Evolutionary conservation across 2,888 invertebrate species (phyloP).

Genomic region (Chalcis sispes): DNA sequence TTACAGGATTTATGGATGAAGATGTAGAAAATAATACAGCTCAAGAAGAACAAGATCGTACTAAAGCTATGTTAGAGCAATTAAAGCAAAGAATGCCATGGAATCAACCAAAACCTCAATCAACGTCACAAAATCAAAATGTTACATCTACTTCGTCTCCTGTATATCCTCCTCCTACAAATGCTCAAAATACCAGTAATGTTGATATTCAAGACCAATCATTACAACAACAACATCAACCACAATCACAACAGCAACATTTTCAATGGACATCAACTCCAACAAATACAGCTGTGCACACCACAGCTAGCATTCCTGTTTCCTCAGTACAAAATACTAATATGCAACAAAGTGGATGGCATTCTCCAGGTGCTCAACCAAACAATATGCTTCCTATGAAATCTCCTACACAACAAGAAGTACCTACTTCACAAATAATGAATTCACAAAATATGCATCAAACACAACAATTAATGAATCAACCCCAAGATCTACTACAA

Average conservation of each 20-base stretch:
- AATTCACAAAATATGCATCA: constrained; percentile 62
- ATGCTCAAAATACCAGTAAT: constrained; percentile 59
- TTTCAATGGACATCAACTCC: constrained; percentile 51
- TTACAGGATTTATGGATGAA: constrained; percentile 79
- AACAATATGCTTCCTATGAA: constrained; percentile 65
- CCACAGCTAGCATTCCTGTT: constrained; percentile 59
- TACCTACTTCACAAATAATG: constrained; percentile 64
- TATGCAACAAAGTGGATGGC: constrained; percentile 68
- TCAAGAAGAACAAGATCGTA: constrained; percentile 74
- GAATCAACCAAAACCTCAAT: constrained; percentile 80
- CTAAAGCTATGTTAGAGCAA: constrained; percentile 84
- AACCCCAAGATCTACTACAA: constrained; percentile 75
- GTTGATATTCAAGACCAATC: constrained; percentile 52
- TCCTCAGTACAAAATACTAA: constrained; percentile 64
- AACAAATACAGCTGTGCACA: constrained; percentile 58
- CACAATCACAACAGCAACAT: constrained; percentile 45
- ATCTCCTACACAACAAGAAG: constrained; percentile 63
- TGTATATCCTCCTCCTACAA: constrained; percentile 62
- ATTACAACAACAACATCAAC: constrained; percentile 54
- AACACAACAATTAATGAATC: constrained; percentile 75
- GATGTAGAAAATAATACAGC: constrained; percentile 67
- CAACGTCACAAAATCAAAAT: constrained; percentile 62
- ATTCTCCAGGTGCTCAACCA: constrained; percentile 65
- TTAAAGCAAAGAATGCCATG: constrained; percentile 88
- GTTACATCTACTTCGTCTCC: constrained; percentile 64